phyloP scores from a whole-genome alignment of 2,113 vertebrate species.

The Centropristis striata region DNA sequence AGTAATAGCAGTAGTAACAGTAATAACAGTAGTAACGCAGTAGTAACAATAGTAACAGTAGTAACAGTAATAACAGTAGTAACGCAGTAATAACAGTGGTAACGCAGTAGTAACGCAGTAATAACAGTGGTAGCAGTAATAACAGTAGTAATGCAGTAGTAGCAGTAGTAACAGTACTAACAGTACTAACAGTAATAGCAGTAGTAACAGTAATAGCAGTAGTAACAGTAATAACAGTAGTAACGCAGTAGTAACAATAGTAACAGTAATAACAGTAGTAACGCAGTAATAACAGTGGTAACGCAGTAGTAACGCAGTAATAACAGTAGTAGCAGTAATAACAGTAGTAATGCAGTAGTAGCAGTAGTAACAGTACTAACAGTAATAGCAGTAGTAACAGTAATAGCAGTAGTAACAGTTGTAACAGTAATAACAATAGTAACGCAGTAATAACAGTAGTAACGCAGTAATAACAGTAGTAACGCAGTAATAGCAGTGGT shows the following conservation, averaged over 20 bases:
- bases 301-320: conserved; percentile 87
- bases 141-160: too few species aligned
- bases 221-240: too few species aligned
- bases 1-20: too few species aligned
- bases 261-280: neutral
- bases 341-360: neutral
- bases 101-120: conserved; percentile 70
- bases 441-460: neutral
- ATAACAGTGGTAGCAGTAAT: too few species aligned
- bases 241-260: neutral
- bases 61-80: neutral
- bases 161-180: neutral
- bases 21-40: too few species aligned
- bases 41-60: too few species aligned
- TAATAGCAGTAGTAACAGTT: too few species aligned
- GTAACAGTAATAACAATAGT: neutral
- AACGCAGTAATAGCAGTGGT: too few species aligned
- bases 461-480: conserved; percentile 77
- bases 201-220: neutral
- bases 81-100: neutral
- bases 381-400: neutral
- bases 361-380: neutral
- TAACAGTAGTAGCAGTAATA: too few species aligned
- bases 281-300: neutral
- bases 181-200: neutral